A percentile compares a stretch with the other conserved stretches of the same genome.
These are phyloP conservation scores for Drosophila tsacasi DNA, from an alignment of 1,140 invertebrate genomes.

Conservation along the genomic window DNA sequence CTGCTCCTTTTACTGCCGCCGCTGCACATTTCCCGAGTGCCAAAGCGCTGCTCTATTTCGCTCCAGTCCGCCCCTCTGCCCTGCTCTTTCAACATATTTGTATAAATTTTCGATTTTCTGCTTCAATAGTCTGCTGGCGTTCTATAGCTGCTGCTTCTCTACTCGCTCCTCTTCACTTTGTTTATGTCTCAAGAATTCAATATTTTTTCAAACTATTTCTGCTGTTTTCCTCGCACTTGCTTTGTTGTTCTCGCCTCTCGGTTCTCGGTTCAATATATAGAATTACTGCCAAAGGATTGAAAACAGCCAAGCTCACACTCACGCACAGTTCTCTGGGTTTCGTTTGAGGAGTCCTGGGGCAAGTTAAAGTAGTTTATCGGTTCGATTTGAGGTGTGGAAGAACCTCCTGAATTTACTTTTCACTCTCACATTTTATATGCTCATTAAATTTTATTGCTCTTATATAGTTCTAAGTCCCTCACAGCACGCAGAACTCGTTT, in stretches of 20 bases:
- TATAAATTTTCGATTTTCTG: conserved; percentile 83
- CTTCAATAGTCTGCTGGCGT: conserved; percentile 69
- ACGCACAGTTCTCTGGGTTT: not conserved
- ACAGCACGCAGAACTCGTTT: conserved; percentile 28
- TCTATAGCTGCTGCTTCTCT: conserved; percentile 14
- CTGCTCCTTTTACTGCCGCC: conserved; percentile 71
- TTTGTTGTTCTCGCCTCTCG: conserved; percentile 43
- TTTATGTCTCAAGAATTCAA: conserved; percentile 81
- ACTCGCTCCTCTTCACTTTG: conserved; percentile 67
- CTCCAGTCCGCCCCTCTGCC: conserved; percentile 10
- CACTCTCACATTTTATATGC: conserved; percentile 68
- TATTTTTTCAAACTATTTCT: conserved; percentile 74
- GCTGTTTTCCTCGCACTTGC: conserved; percentile 50
- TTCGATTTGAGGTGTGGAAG: conserved; percentile 31
- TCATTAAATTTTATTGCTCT: conserved; percentile 78
- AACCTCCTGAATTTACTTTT: conserved; percentile 54
- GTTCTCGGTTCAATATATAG: conserved; percentile 26
- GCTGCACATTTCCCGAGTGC: conserved; percentile 70
- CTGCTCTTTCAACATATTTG: conserved; percentile 75
- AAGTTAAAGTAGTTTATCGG: conserved; percentile 38
- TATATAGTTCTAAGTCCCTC: conserved; percentile 51
- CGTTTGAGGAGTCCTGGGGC: conserved; percentile 8
- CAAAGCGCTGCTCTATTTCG: conserved; percentile 26
- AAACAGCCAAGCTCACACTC: conserved; percentile 18
- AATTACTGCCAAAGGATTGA: conserved; percentile 51